These are phyloP conservation scores for Cyanocitta stelleri DNA, from an alignment of 2,113 vertebrate species.

Conservation along the genomic window DNA sequence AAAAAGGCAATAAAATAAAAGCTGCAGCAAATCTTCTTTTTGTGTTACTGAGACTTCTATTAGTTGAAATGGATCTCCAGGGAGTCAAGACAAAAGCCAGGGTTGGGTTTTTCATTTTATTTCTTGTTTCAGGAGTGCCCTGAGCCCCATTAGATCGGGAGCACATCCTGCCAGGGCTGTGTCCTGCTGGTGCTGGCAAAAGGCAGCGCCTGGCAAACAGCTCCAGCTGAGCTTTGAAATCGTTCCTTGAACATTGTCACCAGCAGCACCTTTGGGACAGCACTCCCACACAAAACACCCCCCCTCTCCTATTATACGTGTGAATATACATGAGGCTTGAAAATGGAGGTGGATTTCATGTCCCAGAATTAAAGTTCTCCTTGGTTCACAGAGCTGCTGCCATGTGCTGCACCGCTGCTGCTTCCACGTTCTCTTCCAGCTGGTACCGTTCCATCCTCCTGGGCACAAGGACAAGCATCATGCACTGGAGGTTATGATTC, in stretches of 20 bases:
- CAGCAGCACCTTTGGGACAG: background rate
- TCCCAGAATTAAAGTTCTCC: background rate
- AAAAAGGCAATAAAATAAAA: background rate
- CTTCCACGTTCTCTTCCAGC: background rate
- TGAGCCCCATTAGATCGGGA: background rate
- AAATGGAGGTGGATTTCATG: background rate
- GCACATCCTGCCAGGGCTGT: background rate
- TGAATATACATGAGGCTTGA: background rate
- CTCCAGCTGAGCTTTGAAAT: background rate
- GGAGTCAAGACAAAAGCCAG: background rate
- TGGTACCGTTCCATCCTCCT: background rate
- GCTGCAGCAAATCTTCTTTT: background rate
- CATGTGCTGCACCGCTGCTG: background rate
- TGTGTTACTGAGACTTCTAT: background rate
- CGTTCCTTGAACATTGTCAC: background rate
- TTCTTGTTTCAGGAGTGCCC: background rate
- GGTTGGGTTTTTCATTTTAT: background rate
- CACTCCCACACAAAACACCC: background rate
- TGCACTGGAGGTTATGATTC: background rate
- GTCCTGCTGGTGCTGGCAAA: background rate
- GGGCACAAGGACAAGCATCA: slow-evolving; percentile 4
- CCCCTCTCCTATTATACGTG: background rate
- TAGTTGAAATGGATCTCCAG: background rate
- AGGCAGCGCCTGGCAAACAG: background rate
- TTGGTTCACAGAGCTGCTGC: background rate